A percentile compares a stretch with the other conserved stretches of the same genome.
phyloP scores from a whole-genome alignment of 92 coral and sea anemone genomes.

The Umimayanthus chanpuru region DNA sequence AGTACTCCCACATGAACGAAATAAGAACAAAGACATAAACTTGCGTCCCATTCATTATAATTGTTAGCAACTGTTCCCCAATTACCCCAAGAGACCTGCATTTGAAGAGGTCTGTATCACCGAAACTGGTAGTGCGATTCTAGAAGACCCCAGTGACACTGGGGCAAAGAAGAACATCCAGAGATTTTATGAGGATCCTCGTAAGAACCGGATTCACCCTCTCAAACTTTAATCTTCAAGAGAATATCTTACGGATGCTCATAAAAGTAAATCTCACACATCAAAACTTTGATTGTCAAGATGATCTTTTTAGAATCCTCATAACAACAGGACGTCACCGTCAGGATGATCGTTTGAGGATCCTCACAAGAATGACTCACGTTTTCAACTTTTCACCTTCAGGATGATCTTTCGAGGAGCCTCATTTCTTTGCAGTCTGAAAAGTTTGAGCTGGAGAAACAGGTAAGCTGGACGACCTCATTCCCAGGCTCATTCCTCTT shows the following conservation, averaged over 20 bases:
- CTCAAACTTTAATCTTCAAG: too few species aligned
- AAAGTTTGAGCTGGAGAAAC: constrained; percentile 84
- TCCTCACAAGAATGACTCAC: constrained; percentile 38
- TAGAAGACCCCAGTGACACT: too few species aligned
- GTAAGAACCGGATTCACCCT: not conserved
- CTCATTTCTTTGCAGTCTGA: constrained; percentile 81
- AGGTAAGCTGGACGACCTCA: constrained; percentile 12
- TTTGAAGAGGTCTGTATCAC: too few species aligned
- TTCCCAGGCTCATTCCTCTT: not conserved
- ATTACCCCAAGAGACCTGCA: too few species aligned
- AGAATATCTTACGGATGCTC: constrained; percentile 70
- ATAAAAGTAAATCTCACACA: not conserved
- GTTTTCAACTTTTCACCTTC: not conserved
- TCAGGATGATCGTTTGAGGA: constrained; percentile 11
- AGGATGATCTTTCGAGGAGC: constrained; percentile 86
- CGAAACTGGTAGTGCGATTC: too few species aligned
- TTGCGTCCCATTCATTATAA: too few species aligned
- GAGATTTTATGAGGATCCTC: constrained; percentile 71
- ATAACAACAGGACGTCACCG: not conserved
- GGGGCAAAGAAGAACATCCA: too few species aligned
- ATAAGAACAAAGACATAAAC: too few species aligned
- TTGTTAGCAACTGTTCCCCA: too few species aligned
- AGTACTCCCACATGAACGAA: too few species aligned
- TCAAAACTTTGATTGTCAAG: too few species aligned
- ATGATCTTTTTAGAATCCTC: constrained; percentile 71